Base-by-base conservation (phyloP, 2,888 invertebrate genomes). In the Tipula confusa region DNA sequence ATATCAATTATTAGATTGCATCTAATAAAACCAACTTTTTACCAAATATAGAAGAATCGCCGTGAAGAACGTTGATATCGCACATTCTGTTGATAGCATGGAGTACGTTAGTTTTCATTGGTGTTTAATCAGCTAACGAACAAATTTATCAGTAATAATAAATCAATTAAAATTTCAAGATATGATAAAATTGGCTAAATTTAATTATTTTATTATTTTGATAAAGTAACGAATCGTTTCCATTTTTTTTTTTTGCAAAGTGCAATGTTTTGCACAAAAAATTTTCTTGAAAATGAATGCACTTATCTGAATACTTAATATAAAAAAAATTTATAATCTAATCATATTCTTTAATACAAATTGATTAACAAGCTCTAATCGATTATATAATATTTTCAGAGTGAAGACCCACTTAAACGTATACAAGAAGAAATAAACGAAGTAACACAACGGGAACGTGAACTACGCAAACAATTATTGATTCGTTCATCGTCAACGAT, bases 351-450 rank as follows among this genome's bases (percentile, higher is more conserved):
- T n/a, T n/a, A n/a, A n/a, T n/a, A n/a, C n/a, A n/a, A n/a, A n/a
- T n/a, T n/a, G n/a, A n/a, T n/a, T n/a, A n/a, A n/a, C n/a, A n/a
- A n/a, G n/a, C n/a, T n/a, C n/a, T n/a, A n/a, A n/a, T n/a, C n/a
- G n/a, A n/a, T n/a, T n/a, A n/a, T n/a, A n/a, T n/a, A n/a, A n/a
- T 18, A 33, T 86, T 88, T 91, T 87, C 89, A 92, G 89, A 93
- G 93, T 89, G 92, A 94, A 88, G 93, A 94, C 90, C 95, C 95
- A 85, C 91, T 95, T 87, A 92, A 93, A 87, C 93, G 96, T 88
- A 96, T 97, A 88, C 97, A 97, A 90, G 93, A 94, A 87, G 97
- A 97, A 92, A 96, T 97, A 87, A 93, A 94, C 87, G 95, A 96
- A 90, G 96, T 95, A 84, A 94, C 94, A 83, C 93, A 95, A 87